Evolutionary conservation across 2,888 invertebrate species (phyloP), one percentile per base, ranked within the genome.

Genomic region (Epinotia demarniana): DNA sequence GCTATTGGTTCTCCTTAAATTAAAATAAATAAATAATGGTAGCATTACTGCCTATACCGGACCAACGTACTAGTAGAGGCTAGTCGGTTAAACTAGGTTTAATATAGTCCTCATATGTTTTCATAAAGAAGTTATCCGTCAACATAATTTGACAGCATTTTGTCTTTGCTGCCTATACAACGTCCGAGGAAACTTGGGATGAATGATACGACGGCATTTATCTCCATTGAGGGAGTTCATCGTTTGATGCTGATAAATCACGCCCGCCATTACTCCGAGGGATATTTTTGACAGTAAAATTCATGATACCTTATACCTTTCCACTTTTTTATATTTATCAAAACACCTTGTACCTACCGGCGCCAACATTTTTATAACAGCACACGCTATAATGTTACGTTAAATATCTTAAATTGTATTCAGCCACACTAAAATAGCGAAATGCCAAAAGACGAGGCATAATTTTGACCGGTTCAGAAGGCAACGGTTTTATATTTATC

Each of bases 161-260:
- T 78, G 74, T 78, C 82, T 81, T 82, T 83, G 78, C 80, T 83
- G 78, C 80, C 77, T 80, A 79, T 78, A 77, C 77, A 75, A 74
- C 49, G 79, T 79, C 46, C 60, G 55, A 75, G 80, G 78, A 78
- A 81, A 83, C 86, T 84, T 84, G 79, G 83, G 84, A 82, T 88
- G 87, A 89, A 84, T 85, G 83, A 88, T 89, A 81, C 78, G 80
- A 80, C 43, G 69, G 82, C 84, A 91, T 91, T 86, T 80, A 86
- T 91, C 89, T 89, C 84, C 84, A 89, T 90, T 87, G 83, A 81
- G 81, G 75, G 80, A 83, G 81, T 85, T 84, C 82, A 83, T 84
- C 81, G 82, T 81, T 83, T 87, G 85, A 87, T 87, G 82, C 84
- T 85, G 86, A 88, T 87, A 85, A 88, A 89, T 87, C 85, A 86